Evolutionary conservation across 2,113 vertebrate species (phyloP), one percentile per base, ranked within the genome.

Genomic region (Cyanoramphus novaezelandiae): DNA sequence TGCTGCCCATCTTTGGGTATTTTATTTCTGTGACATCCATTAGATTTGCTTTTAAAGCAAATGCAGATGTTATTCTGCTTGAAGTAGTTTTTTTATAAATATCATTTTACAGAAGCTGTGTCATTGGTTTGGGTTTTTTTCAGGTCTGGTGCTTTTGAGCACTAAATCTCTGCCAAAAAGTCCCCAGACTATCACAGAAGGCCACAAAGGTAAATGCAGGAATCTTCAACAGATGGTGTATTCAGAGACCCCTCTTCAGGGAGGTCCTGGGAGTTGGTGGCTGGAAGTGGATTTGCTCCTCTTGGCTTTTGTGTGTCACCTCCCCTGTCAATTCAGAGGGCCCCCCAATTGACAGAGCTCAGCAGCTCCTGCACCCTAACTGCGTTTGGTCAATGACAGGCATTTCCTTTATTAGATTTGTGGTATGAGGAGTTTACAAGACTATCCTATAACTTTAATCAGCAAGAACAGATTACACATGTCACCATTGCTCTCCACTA

Each of bases 331-430:
- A 64, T 1, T 9, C 0, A 63, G 65, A 67, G 7, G 33, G 21
- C 9, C 33, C 33, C 9, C 10, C 57, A 59, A 59, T 3, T 35
- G 21, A 59, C 33, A 35, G 21, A 59, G 13, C 21, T 24, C 57
- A 77, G 71, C 44, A 68, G 17, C 25, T 92, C 39, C 43, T 60
- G n/a, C 19, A 10, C 28, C 59, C 57, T 63, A 46, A 25, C 39
- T 2, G 0, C 0, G 1, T 27, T 17, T 49, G 27, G 41, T 52
- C 75, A 44, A n/a, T 1, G 7, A 18, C 52, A 85, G 52, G 7
- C 0, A 2, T 33, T 60, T 18, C 67, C 4, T 13, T 41, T 52
- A 31, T 20, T 6, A 62, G 18, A 33, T 64, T 5, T 43, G 55
- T 33, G 33, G 23, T 39, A 53, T 29, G 88, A 75, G 20, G 44